Evolutionary conservation across 2,888 invertebrate genomes (phyloP), one percentile per base, ranked within the genome.

Genomic region (Diploptera punctata): DNA sequence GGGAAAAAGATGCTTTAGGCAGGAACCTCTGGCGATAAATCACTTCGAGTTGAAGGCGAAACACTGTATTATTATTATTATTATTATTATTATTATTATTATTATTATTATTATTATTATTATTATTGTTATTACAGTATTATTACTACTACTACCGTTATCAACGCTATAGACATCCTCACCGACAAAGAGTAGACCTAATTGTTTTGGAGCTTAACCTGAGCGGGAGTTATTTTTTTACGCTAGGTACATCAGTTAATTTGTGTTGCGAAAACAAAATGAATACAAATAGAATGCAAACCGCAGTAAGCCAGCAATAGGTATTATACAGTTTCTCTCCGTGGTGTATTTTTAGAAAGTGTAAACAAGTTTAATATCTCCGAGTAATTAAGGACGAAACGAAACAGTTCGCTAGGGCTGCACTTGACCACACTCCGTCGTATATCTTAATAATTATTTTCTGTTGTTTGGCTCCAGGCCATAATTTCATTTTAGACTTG

Each of bases 401-500:
- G 29, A 10, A 47, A 1, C 19, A 49, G 49, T 49, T 49, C 9
- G 52, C 52, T 9, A 18, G 29, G 57, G 4, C 57, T 57, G 57
- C 57, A 16, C 57, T 57, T 57, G 57, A 57, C 57, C 57, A 57
- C 57, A 18, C 26, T n/a, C n/a, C 57, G 26, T 24, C 3, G 5
- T 57, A 57, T 57, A 57, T 57, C 31, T 57, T 57, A 29, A 31
- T 57, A 57, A 57, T 57, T 57, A 57, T 57, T 29, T 57, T 29
- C 13, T n/a, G 26, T 31, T 57, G 29, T 57, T 57, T 57, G 57
- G 57, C 31, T 1, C 29, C 2, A 16, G n/a, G 57, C 57, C 57
- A 57, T 57, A 57, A 57, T 57, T 57, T 57, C 16, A n/a, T 57
- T 57, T 57, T 57, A 29, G 26, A 26, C 16, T 57, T 57, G 29